Conservation (phyloP, 2,888 invertebrate species). For the Oxycera nigricornis region DNA sequence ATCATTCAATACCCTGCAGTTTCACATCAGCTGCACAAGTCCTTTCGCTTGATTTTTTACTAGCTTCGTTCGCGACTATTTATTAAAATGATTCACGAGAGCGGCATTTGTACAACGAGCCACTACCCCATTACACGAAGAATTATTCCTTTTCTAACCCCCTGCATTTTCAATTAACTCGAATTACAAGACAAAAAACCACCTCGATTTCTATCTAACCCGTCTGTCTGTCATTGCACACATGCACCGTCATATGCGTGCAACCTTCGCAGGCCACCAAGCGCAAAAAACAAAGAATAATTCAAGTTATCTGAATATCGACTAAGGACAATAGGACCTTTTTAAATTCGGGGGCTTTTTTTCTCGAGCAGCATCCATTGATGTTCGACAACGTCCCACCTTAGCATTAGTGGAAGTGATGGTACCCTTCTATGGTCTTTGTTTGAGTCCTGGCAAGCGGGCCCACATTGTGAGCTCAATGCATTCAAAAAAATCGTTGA, state of each 20-base stretch:
- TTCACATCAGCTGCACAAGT: not conserved
- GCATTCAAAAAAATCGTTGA: conserved; percentile 23
- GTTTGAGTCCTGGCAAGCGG: conserved; percentile 6
- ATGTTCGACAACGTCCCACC: conserved; percentile 19
- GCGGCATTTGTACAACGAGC: not conserved
- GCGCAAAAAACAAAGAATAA: not conserved
- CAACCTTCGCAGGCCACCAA: not conserved
- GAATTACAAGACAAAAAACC: conserved; percentile 41
- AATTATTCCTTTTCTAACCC: conserved; percentile 14
- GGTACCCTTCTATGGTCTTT: conserved; percentile 10
- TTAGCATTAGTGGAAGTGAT: conserved; percentile 16
- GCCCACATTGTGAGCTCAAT: not conserved
- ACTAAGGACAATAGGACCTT: conserved; percentile 32
- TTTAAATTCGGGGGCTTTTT: conserved; percentile 31
- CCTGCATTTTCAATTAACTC: conserved; percentile 43
- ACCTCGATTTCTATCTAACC: conserved; percentile 28
- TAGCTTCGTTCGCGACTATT: not conserved
- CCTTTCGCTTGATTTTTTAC: not conserved
- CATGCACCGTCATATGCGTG: conserved; percentile 35
- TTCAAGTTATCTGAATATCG: conserved; percentile 22
- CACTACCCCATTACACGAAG: not conserved
- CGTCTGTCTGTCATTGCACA: conserved; percentile 39
- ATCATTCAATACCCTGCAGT: too few relatives aligned
- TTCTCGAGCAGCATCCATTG: conserved; percentile 15
- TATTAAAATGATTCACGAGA: not conserved